Base-by-base conservation (phyloP, 2,797 vertebrate species). In the Chelonia mydas region DNA sequence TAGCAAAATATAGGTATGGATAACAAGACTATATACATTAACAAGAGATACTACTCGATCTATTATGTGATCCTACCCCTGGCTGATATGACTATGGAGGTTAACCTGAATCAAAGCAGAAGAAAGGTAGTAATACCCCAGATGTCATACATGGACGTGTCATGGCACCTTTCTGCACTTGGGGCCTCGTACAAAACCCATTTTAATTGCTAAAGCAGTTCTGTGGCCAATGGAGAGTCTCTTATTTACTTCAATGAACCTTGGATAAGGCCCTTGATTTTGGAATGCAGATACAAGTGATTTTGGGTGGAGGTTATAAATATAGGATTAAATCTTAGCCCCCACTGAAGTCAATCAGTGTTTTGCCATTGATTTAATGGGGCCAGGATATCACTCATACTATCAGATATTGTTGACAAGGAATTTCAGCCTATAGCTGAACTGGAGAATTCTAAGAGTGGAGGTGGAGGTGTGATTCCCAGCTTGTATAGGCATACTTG, bases 221-320 rank as follows among this genome's bases (percentile, higher is more conserved):
- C 9, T 12, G 27, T 5, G 90, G 65, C 54, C 41, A 86, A 79
- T 68, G 57, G 77, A 15, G 86, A 51, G 59, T 47, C 59, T 83
- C 59, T 82, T 55, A 1, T 11, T 51, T 83, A 13, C 74, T 80
- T 41, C 57, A 33, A 57, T 28, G 12, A 28, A 28, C 27, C 65
- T 47, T 81, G 77, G 11, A 17, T 28, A 88, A 96, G 92, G 11
- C 11, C 3, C 11, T 79, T 79, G 31, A 37, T 59, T 16, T 47
- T 41, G 17, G 15, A 68, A 76, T 50, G 15, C 13, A 88, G 11
- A 3, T 7, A 6, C 13, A 10, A 37, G 84, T 8, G 87, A 50
- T 55, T 57, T 9, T 0, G 0, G 51, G 45, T 33, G n/a, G 5
- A 28, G 68, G 33, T 76, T 7, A 57, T 3, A 54, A 55, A 55